Conservation (phyloP, 1,140 invertebrate species). For the Xylocopa sonorina region DNA sequence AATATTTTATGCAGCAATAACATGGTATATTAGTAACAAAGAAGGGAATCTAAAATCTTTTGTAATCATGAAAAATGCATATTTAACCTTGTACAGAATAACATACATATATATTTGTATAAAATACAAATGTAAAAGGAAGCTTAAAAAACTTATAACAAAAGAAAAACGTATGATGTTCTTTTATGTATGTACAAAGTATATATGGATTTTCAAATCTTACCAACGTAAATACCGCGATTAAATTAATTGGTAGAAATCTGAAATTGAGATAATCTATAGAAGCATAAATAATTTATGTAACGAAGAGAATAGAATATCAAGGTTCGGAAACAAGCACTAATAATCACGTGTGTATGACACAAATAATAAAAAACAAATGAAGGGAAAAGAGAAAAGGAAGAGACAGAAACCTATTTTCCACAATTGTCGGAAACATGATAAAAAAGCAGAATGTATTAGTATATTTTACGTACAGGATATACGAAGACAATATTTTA, state of each 20-base stretch:
- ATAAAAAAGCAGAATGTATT: no score
- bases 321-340: background rate
- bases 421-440: background rate
- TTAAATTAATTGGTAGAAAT: background rate
- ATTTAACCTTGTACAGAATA: background rate
- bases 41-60: background rate
- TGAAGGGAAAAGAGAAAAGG: background rate
- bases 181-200: no score
- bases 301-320: background rate
- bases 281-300: no score
- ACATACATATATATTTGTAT: background rate
- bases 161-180: background rate
- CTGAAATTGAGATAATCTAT: background rate
- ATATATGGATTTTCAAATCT: background rate
- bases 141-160: background rate
- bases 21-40: background rate
- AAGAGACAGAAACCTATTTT: background rate
- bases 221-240: background rate
- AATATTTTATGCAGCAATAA: background rate
- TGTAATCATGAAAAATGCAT: background rate
- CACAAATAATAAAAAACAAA: background rate
- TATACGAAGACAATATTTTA: background rate
- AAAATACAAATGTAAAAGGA: background rate
- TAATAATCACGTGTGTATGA: slow-evolving; percentile 21
- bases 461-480: no score